Conservation (phyloP, 2,888 invertebrate genomes). For the Tillus elongatus region DNA sequence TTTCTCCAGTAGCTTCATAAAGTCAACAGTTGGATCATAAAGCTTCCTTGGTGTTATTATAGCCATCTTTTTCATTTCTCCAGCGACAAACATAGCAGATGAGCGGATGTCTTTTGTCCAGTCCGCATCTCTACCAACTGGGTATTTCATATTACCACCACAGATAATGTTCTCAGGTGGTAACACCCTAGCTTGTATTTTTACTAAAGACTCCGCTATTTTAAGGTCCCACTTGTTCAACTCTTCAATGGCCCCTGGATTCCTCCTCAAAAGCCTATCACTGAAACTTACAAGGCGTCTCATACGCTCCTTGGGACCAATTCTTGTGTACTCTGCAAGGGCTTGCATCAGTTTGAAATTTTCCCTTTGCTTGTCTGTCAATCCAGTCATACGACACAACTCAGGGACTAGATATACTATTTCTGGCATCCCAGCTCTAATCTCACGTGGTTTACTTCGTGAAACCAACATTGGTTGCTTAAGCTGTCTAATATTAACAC, state of each 20-base stretch:
- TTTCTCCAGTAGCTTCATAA: conserved; percentile 39
- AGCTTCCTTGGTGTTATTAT: conserved; percentile 43
- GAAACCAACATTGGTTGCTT: conserved; percentile 75
- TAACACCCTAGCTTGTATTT: conserved; percentile 56
- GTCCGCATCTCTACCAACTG: conserved; percentile 55
- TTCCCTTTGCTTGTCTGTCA: conserved; percentile 48
- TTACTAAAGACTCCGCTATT: conserved; percentile 54
- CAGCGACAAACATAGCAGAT: conserved; percentile 40
- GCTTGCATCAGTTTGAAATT: conserved; percentile 58
- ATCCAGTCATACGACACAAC: conserved; percentile 74
- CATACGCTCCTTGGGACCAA: conserved; percentile 60
- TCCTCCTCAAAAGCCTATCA: conserved; percentile 44
- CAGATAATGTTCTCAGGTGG: conserved; percentile 52
- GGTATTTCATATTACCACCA: conserved; percentile 24
- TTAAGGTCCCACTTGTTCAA: conserved; percentile 62
- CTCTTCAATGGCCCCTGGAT: conserved; percentile 47
- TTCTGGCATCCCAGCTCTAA: conserved; percentile 60
- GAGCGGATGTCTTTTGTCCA: conserved; percentile 65
- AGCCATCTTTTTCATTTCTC: conserved; percentile 41
- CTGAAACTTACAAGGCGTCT: conserved; percentile 60
- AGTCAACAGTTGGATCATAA: conserved; percentile 37
- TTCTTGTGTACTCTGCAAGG: conserved; percentile 63
- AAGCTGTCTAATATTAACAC: conserved; percentile 46
- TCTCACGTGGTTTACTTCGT: conserved; percentile 57
- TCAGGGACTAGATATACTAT: conserved; percentile 73